phyloP scores from a whole-genome alignment of 1,140 invertebrate genomes.

The Teleogryllus occipitalis region DNA sequence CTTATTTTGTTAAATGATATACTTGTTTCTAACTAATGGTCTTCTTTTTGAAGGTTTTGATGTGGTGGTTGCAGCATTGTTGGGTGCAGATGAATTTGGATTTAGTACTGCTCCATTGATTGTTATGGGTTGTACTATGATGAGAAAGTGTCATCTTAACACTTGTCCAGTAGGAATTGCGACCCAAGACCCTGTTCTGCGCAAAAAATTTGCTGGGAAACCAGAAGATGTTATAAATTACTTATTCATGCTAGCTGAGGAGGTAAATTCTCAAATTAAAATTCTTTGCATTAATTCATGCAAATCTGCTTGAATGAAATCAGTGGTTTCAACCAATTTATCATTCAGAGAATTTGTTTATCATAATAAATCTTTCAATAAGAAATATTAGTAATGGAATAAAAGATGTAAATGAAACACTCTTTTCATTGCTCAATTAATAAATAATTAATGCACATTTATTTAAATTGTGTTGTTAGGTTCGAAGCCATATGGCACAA shows the following conservation, averaged over 20 bases:
- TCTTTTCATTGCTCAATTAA: slow-evolving; percentile 10
- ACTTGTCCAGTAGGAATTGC: slow-evolving; percentile 98
- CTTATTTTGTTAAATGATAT: slow-evolving; percentile 33
- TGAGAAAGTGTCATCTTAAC: slow-evolving; percentile 99
- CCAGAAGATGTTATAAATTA: slow-evolving; percentile 98
- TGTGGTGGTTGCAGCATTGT: slow-evolving; percentile 88
- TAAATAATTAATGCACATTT: slow-evolving; percentile 13
- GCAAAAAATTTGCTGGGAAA: slow-evolving; percentile 95
- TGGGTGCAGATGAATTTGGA: slow-evolving; percentile 98
- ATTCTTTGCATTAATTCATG: too few species aligned
- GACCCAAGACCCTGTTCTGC: slow-evolving; percentile 89
- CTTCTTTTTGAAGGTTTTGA: slow-evolving; percentile 58
- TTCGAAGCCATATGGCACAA: slow-evolving; percentile 80
- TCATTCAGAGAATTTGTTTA: too few species aligned
- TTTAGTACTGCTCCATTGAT: slow-evolving; percentile 97
- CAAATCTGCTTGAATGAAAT: too few species aligned
- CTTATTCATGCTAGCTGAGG: slow-evolving; percentile 94
- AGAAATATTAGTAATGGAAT: not conserved
- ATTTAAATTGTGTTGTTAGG: slow-evolving; percentile 19
- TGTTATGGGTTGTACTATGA: slow-evolving; percentile 97
- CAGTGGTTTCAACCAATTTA: too few species aligned
- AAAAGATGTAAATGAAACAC: slow-evolving; percentile 4
- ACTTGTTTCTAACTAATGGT: not conserved
- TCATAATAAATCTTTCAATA: too few species aligned
- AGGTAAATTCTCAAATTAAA: slow-evolving; percentile 42